These are phyloP conservation scores for Chaenodraco wilsoni DNA, from an alignment of 2,797 vertebrate species.

Conservation along the genomic window DNA sequence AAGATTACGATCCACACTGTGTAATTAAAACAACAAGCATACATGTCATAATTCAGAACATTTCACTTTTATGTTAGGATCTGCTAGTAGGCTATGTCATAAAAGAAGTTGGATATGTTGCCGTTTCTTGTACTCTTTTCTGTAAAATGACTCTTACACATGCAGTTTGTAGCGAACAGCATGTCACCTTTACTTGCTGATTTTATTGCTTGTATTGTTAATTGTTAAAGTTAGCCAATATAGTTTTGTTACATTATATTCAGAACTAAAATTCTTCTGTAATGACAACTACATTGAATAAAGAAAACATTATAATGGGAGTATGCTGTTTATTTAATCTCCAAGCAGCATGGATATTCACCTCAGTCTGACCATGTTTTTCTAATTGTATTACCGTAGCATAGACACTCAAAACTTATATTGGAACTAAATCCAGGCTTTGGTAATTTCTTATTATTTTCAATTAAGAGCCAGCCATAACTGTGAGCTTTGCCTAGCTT, in stretches of 20 bases:
- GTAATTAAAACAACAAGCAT: slow-evolving; percentile 26
- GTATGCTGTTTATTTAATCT: not conserved
- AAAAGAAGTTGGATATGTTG: not conserved
- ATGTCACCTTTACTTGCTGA: not conserved
- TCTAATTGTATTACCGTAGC: not conserved
- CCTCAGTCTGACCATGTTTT: not conserved
- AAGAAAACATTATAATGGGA: not conserved
- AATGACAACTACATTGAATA: not conserved
- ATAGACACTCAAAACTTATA: not conserved
- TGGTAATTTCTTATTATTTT: too few relatives aligned
- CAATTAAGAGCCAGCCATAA: too few relatives aligned
- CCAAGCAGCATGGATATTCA: not conserved
- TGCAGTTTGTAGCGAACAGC: not conserved
- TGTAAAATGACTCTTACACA: not conserved
- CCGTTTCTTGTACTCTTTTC: not conserved
- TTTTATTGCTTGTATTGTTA: not conserved
- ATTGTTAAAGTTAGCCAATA: not conserved
- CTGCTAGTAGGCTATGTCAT: not conserved
- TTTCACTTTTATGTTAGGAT: not conserved
- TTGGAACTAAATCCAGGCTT: not conserved
- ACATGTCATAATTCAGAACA: slow-evolving; percentile 4
- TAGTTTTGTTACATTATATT: not conserved
- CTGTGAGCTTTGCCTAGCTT: not conserved
- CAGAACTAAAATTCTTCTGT: not conserved
- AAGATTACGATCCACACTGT: slow-evolving; percentile 22